These are phyloP conservation scores for Neoniphon sammara DNA, from an alignment of 2,797 vertebrate genomes.

Conservation along the genomic window DNA sequence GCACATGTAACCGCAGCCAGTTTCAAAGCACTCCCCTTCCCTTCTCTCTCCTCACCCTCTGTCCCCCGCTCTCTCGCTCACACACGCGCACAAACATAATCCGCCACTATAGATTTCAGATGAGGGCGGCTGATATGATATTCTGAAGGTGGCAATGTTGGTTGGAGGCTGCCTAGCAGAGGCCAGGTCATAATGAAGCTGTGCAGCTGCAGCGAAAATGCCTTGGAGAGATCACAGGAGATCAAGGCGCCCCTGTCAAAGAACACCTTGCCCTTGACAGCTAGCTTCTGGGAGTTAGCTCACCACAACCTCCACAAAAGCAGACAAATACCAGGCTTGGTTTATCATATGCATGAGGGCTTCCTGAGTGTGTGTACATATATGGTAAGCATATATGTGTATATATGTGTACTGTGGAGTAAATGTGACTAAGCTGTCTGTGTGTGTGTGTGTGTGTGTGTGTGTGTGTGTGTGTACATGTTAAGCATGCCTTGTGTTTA, in stretches of 20 bases:
- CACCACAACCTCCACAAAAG: slow-evolving; percentile 48
- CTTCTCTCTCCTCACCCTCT: neutral
- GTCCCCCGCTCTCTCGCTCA: neutral
- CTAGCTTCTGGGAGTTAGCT: slow-evolving; percentile 68
- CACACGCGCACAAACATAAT: slow-evolving; percentile 42
- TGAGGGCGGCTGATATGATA: slow-evolving; percentile 62
- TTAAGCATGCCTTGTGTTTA: neutral
- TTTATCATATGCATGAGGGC: slow-evolving; percentile 26
- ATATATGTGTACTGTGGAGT: neutral
- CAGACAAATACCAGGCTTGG: slow-evolving; percentile 60
- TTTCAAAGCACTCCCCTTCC: slow-evolving; percentile 4
- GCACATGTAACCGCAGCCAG: too few relatives aligned
- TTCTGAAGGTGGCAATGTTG: slow-evolving; percentile 59
- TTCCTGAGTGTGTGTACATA: slow-evolving; percentile 46
- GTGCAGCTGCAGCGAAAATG: slow-evolving; percentile 67
- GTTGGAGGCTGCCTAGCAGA: slow-evolving; percentile 63
- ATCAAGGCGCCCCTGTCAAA: slow-evolving; percentile 74
- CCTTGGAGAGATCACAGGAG: slow-evolving; percentile 74
- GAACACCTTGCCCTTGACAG: slow-evolving; percentile 73
- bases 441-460: too few relatives aligned
- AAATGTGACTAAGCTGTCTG: neutral
- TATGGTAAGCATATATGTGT: slow-evolving; percentile 23
- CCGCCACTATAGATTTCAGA: slow-evolving; percentile 49
- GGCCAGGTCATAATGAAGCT: slow-evolving; percentile 75
- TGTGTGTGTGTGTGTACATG: neutral